Conservation (phyloP, 37 sponge, comb jelly and placozoan species). For the Spongilla lacustris region DNA sequence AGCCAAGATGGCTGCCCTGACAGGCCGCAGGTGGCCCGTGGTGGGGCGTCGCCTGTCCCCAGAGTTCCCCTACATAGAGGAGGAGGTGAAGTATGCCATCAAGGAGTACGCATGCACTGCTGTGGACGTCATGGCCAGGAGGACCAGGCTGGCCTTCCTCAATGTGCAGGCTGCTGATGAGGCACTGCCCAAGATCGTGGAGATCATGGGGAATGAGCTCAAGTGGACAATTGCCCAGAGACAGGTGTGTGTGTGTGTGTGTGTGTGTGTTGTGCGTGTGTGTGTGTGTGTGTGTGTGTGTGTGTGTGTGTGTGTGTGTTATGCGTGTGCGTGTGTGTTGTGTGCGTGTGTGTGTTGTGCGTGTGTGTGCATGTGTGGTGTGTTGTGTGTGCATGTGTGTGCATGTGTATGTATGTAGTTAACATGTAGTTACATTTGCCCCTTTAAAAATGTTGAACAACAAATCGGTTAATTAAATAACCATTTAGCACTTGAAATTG, state of each 20-base stretch:
- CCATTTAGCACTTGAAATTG: too few relatives aligned
- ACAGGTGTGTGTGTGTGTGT: conserved; percentile 56
- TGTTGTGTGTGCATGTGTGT: background rate
- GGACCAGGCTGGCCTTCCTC: conserved; percentile 96
- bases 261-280: conserved; percentile 25
- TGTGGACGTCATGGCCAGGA: conserved; percentile 87
- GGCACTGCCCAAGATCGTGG: conserved; percentile 84
- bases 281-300: conserved; percentile 26
- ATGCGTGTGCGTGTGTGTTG: conserved; percentile 1
- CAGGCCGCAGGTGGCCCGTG: conserved; percentile 94
- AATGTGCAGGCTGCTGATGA: conserved; percentile 96
- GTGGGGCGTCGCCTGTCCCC: conserved; percentile 82
- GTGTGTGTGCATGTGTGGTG: background rate
- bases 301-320: background rate
- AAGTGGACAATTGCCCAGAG: conserved; percentile 84
- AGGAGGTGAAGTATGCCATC: conserved; percentile 91
- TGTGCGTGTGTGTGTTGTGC: background rate
- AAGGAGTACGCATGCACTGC: conserved; percentile 93
- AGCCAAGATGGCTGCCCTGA: conserved; percentile 85
- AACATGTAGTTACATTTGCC: too few relatives aligned
- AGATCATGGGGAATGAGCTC: conserved; percentile 93
- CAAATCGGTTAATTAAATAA: too few relatives aligned
- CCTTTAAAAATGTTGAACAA: too few relatives aligned
- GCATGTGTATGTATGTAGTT: background rate
- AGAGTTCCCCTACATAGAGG: conserved; percentile 98